phyloP scores from a whole-genome alignment of 2,797 vertebrate genomes.

The Neostethus bicornis region DNA sequence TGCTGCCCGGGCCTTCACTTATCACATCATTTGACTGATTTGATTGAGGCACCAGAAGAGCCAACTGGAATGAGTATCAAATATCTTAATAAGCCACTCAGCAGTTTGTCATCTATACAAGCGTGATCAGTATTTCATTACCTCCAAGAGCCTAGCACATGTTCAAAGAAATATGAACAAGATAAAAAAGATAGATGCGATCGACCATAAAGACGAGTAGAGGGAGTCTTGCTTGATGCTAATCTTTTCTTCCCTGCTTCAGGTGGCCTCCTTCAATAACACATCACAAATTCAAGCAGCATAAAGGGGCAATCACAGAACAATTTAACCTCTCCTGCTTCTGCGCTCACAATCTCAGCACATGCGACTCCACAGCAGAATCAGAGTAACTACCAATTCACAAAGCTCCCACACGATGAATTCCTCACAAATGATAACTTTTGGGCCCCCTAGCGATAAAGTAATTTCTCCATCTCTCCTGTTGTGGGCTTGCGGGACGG shows the following conservation, averaged over 20 bases:
- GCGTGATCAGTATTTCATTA: constrained; percentile 31
- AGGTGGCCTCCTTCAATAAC: constrained; percentile 70
- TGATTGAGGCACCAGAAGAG: constrained; percentile 36
- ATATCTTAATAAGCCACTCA: constrained; percentile 43
- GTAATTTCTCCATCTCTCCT: constrained; percentile 79
- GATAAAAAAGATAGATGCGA: constrained; percentile 57
- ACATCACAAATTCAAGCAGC: constrained; percentile 61
- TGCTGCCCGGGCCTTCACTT: constrained; percentile 52
- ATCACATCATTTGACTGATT: constrained; percentile 47
- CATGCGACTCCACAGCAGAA: constrained; percentile 50
- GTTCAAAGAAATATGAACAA: constrained; percentile 52
- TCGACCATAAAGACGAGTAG: constrained; percentile 34
- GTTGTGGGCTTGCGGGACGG: constrained; percentile 62
- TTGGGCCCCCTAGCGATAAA: constrained; percentile 74
- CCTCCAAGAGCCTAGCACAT: constrained; percentile 33
- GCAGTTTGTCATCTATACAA: neutral
- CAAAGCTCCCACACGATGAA: constrained; percentile 66
- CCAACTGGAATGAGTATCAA: constrained; percentile 28
- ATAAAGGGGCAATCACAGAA: constrained; percentile 75
- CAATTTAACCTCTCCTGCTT: constrained; percentile 70
- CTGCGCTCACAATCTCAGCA: constrained; percentile 47
- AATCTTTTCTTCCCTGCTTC: constrained; percentile 60
- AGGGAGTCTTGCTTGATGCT: constrained; percentile 56
- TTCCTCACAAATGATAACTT: constrained; percentile 76
- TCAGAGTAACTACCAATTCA: constrained; percentile 70